Evolutionary conservation across 2,888 invertebrate genomes (phyloP), one percentile per base, ranked within the genome.

Genomic region (Clostera curtula): DNA sequence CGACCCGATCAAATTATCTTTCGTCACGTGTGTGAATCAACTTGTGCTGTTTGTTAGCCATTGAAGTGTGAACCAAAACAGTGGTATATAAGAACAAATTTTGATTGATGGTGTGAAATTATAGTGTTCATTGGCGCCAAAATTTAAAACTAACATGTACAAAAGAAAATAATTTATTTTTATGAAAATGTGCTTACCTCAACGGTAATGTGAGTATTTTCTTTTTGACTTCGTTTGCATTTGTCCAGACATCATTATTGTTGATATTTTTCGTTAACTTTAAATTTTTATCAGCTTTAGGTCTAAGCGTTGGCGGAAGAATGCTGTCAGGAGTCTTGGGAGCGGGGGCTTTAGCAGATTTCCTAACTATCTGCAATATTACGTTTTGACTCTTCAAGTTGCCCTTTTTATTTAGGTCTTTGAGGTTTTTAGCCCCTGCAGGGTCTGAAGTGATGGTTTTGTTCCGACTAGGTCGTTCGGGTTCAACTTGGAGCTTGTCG

Each of bases 181-280:
- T 11, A 5, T 19, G 6, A 8, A 20, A 12, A 7, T 6, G n/a
- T 27, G 43, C 75, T 69, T 59, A 79, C 80, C 69, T 67, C 41
- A 64, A 9, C 31, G 49, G 41, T 12, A 34, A 45, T 8, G 66
- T 50, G 18, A 35, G 29, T 25, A 59, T 49, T 50, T 61, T 70
- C 20, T 56, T 64, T 40, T 52, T 70, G 20, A 49, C 48, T 27
- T 70, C 66, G 48, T 67, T 70, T 11, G 68, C 65, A 36, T 66
- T 68, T 2, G 73, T 63, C 80, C 80, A 82, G 29, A 76, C 67
- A 40, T 71, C 69, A 44, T 82, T 82, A 44, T 82, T 83, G 35
- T 83, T 83, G n/a, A 82, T 68, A 52, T 69, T 74, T 43, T 79
- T 79, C 13, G 68, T 67, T 13, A 67, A 35, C 56, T 71, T 75